A percentile compares a stretch with the other conserved stretches of the same genome.
These are phyloP conservation scores for Dendrolimus houi DNA, from an alignment of 2,888 invertebrate species.

Conservation along the genomic window DNA sequence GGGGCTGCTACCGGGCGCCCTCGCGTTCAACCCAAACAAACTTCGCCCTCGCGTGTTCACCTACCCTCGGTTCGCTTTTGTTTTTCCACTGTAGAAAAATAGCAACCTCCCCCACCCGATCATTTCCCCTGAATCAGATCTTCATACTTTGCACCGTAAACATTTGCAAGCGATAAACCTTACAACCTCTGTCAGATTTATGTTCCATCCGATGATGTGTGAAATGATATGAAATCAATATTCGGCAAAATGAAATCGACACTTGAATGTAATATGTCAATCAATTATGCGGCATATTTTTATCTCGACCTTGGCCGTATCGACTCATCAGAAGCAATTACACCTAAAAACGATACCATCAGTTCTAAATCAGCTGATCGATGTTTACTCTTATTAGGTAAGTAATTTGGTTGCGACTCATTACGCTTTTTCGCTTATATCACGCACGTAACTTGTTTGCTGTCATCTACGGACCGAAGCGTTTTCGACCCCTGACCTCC, in stretches of 20 bases:
- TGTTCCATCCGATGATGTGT: not conserved
- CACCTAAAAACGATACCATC: not conserved
- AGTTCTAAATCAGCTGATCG: constrained; percentile 16
- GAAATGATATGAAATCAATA: not conserved
- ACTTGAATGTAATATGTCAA: not conserved
- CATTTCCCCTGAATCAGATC: not conserved
- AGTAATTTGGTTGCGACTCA: constrained; percentile 6
- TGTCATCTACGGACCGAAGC: constrained; percentile 19
- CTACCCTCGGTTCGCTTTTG: constrained; percentile 4
- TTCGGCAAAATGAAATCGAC: not conserved
- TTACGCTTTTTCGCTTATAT: constrained; percentile 19
- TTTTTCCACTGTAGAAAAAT: constrained; percentile 19
- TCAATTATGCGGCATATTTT: not conserved
- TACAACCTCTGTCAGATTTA: not conserved
- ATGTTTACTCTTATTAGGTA: constrained; percentile 10
- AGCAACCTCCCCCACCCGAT: constrained; percentile 8
- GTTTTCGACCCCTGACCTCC: constrained; percentile 27
- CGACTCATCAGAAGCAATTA: not conserved
- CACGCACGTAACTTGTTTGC: constrained; percentile 16
- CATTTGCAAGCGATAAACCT: not conserved
- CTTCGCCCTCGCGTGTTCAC: constrained; percentile 18
- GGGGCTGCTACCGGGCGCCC: constrained; percentile 22
- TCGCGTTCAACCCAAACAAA: constrained; percentile 36
- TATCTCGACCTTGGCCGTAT: not conserved
- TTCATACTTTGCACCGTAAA: not conserved